Evolutionary conservation across 2,797 vertebrate species (phyloP).

Genomic region (Petrocephalus schoutedeni): DNA sequence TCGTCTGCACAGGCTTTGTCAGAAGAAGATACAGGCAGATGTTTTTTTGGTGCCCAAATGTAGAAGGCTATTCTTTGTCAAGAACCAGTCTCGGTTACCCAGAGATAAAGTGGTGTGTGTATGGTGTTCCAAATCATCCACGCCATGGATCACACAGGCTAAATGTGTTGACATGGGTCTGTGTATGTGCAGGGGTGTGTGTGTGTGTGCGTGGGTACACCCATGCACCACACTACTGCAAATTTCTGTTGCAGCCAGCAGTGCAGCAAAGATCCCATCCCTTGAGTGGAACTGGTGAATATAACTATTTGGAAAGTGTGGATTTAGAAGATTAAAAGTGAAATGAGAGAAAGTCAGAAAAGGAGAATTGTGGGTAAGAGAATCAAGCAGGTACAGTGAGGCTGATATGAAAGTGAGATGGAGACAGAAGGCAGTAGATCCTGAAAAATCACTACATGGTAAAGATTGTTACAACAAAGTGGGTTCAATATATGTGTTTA

Average conservation of each 20-base stretch:
- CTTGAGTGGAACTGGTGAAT: not conserved
- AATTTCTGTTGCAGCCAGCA: not conserved
- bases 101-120: conserved; percentile 1
- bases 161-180: not conserved
- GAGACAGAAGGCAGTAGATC: not conserved
- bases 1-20: not conserved
- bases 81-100: not conserved
- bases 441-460: not conserved
- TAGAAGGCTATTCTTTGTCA: not conserved
- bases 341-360: not conserved
- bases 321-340: not conserved
- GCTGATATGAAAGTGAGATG: not conserved
- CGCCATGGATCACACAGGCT: not conserved
- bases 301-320: not conserved
- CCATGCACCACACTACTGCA: not conserved
- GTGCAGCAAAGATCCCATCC: not conserved
- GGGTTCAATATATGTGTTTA: not conserved
- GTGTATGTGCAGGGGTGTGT: conserved; percentile 8
- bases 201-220: not conserved
- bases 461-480: not conserved
- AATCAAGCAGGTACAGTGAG: not conserved
- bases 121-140: not conserved
- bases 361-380: not conserved
- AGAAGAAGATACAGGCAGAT: not conserved
- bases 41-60: not conserved